Conservation (phyloP, 2,113 vertebrate species). For the Perca fluviatilis region DNA sequence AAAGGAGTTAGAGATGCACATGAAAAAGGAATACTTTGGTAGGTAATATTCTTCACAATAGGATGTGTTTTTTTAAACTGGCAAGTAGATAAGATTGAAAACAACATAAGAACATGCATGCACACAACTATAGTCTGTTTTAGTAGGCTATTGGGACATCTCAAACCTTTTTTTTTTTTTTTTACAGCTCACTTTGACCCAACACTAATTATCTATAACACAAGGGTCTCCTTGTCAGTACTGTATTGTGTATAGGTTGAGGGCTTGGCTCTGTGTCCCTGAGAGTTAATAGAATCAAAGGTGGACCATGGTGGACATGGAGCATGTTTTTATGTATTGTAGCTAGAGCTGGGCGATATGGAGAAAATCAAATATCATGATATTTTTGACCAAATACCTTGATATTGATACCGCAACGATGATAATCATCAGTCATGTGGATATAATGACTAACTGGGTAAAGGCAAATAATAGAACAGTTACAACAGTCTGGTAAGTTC, state of each 20-base stretch:
- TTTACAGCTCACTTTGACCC: background rate
- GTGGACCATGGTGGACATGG: no score
- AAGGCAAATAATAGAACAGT: no score
- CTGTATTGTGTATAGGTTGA: no score
- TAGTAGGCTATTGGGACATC: background rate
- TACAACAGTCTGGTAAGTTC: no score
- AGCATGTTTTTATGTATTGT: background rate
- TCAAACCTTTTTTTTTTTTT: background rate
- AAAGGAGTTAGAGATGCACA: conserved; percentile 96
- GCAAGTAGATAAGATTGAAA: background rate
- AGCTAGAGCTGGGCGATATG: no score
- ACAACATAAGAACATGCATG: no score
- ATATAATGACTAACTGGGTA: no score
- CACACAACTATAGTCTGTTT: background rate
- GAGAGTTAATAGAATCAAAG: background rate
- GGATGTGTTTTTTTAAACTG: background rate
- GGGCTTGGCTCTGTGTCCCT: background rate
- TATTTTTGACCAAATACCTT: no score
- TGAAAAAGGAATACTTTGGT: conserved; percentile 98
- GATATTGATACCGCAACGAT: no score
- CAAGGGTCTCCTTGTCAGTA: background rate
- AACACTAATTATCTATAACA: background rate
- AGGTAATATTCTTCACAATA: conserved; percentile 70
- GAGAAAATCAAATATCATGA: no score
- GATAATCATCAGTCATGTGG: no score